Evolutionary conservation across 1,140 invertebrate genomes (phyloP).

Genomic region (Drosophila persimilis): DNA sequence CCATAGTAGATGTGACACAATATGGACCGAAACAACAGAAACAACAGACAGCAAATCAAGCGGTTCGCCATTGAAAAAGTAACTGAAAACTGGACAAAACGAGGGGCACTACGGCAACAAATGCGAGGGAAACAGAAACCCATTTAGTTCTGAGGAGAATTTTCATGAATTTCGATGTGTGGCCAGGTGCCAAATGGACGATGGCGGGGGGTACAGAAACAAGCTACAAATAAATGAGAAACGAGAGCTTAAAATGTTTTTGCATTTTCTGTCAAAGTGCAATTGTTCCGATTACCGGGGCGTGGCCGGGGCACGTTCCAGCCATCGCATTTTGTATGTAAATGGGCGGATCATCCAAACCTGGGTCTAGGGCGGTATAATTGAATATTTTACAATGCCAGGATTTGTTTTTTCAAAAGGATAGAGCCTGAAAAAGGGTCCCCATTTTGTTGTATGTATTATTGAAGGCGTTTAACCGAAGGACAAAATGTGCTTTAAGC

Average conservation of each 20-base stretch:
- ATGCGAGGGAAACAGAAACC: constrained; percentile 22
- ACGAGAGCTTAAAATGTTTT: constrained; percentile 24
- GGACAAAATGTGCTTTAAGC: background rate
- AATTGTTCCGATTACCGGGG: constrained; percentile 30
- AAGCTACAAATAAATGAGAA: constrained; percentile 28
- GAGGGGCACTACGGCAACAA: background rate
- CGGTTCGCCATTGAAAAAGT: constrained; percentile 35
- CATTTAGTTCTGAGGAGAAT: constrained; percentile 25
- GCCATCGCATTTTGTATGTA: constrained; percentile 14
- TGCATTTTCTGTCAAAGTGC: constrained; percentile 32
- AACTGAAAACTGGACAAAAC: background rate
- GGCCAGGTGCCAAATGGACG: constrained; percentile 12
- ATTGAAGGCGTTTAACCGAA: background rate
- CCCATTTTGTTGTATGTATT: background rate
- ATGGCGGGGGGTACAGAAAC: constrained; percentile 20
- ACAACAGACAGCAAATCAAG: constrained; percentile 40
- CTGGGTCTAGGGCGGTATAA: constrained; percentile 12
- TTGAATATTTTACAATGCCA: constrained; percentile 51
- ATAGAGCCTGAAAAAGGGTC: background rate
- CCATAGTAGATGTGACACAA: too few relatives aligned
- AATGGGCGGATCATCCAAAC: constrained; percentile 19
- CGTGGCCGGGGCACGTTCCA: constrained; percentile 3
- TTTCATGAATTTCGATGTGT: constrained; percentile 46
- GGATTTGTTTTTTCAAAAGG: constrained; percentile 11
- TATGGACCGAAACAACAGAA: background rate